Evolutionary conservation across 2,888 invertebrate species (phyloP).

Genomic region (Yponomeuta evonymella): DNA sequence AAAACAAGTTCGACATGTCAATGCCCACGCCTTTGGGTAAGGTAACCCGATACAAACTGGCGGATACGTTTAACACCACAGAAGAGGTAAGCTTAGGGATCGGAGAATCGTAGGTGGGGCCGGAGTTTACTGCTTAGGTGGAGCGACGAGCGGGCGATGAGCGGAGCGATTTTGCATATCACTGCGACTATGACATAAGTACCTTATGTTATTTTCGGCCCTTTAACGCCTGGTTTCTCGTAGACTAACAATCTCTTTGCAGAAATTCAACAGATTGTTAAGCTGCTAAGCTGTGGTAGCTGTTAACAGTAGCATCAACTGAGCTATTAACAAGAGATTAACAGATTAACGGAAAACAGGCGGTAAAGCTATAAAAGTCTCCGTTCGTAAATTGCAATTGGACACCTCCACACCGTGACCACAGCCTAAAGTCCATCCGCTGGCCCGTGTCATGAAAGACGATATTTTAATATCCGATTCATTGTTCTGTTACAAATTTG

Average conservation of each 20-base stretch:
- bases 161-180: neutral
- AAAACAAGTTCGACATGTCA: conserved; percentile 73
- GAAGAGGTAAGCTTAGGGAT: conserved; percentile 39
- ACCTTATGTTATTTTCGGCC: no score
- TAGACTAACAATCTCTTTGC: no score
- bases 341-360: no score
- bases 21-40: conserved; percentile 73
- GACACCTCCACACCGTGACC: conserved; percentile 26
- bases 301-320: no score
- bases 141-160: conserved; percentile 37
- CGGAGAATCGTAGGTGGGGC: conserved; percentile 36
- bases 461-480: conserved; percentile 74
- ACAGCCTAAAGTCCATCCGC: conserved; percentile 55
- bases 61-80: conserved; percentile 71
- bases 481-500: conserved; percentile 77
- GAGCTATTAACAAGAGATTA: no score
- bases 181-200: no score
- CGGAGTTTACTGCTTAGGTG: conserved; percentile 34
- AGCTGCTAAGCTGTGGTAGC: no score
- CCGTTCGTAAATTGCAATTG: neutral
- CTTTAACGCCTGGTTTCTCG: no score
- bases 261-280: no score
- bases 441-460: conserved; percentile 70
- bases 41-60: conserved; percentile 70
- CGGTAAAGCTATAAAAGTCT: neutral